phyloP scores from a whole-genome alignment of 2,797 vertebrate species.

The Microctenopoma stevenorrisi region DNA sequence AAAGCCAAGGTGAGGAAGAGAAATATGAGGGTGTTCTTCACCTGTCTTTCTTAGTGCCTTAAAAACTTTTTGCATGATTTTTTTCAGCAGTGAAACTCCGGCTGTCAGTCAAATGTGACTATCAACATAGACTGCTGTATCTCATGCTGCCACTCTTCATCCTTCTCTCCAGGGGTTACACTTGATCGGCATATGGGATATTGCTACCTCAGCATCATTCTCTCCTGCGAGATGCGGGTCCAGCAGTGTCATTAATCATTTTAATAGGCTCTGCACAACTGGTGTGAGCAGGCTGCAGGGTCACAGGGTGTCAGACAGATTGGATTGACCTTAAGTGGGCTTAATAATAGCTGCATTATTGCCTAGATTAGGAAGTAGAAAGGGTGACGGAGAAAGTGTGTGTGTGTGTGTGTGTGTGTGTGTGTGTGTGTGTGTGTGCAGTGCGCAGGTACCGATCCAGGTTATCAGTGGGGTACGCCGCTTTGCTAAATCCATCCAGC shows the following conservation, averaged over 20 bases:
- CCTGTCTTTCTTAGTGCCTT: constrained; percentile 11
- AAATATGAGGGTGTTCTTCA: constrained; percentile 17
- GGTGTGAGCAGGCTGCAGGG: constrained; percentile 17
- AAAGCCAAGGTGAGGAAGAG: constrained; percentile 5
- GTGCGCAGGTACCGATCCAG: constrained; percentile 83
- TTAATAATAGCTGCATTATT: constrained; percentile 16
- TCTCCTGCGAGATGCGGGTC: constrained; percentile 22
- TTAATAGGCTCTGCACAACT: constrained; percentile 30
- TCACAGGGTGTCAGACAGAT: constrained; percentile 26
- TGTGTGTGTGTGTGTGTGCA: background rate
- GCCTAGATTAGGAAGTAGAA: constrained; percentile 3
- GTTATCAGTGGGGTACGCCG: constrained; percentile 83
- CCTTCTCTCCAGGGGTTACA: constrained; percentile 37
- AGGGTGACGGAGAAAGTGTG: background rate
- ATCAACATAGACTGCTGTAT: constrained; percentile 48
- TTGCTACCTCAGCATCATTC: constrained; percentile 35
- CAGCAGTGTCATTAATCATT: constrained; percentile 41
- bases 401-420: constrained; percentile 5
- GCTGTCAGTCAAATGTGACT: constrained; percentile 63
- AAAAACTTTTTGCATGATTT: constrained; percentile 51
- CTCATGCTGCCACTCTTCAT: constrained; percentile 63
- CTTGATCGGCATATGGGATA: constrained; percentile 38
- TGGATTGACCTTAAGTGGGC: constrained; percentile 11
- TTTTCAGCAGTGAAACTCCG: constrained; percentile 30
- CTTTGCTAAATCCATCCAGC: constrained; percentile 92